Evolutionary conservation across 2,888 invertebrate genomes (phyloP), one percentile per base, ranked within the genome.

Genomic region (Eristalis pertinax): DNA sequence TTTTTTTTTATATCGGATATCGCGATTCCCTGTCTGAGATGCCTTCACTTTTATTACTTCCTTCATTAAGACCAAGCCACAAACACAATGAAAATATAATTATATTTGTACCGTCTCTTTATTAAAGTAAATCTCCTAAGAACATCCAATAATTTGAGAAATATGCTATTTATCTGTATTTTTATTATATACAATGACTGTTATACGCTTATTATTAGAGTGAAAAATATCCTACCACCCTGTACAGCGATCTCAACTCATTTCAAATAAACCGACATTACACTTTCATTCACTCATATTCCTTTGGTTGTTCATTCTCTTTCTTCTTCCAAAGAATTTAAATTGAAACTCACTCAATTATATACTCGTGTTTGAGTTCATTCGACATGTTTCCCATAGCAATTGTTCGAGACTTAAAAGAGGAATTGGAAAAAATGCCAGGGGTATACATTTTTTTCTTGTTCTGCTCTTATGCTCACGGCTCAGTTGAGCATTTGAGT

Each of bases 351-450:
- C 50, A 50, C 50, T 50, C 50, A 50, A 50, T 50, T 19, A 50
- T n/a, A 15, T 50, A 8, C 19, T 19, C 19, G 19, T 19, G 19
- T 50, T 50, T 50, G 50, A 50, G 50, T 50, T 1, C n/a, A n/a
- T 43, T 43, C 5, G n/a, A 43, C 4, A 3, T 43, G 15, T 43
- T 68, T 76, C 82, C 77, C 77, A 82, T 73, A 69, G 69, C 69
- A 73, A 74, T 69, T 70, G 15, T 24, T 26, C 22, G 43, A 60
- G 76, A 13, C 11, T 41, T 64, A 50, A 83, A 86, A 86, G 86
- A 67, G 50, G 43, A 83, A 83, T 78, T 32, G 74, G 58, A 74
- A 32, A 79, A 86, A 86, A 83, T 70, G 83, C 83, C 78, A 70
- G n/a, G 43, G 70, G 43, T 15, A 81, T 56, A 76, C 43, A 58